Conservation (phyloP, 2,797 vertebrate species). For the Parauchenoglanis ngamensis region DNA sequence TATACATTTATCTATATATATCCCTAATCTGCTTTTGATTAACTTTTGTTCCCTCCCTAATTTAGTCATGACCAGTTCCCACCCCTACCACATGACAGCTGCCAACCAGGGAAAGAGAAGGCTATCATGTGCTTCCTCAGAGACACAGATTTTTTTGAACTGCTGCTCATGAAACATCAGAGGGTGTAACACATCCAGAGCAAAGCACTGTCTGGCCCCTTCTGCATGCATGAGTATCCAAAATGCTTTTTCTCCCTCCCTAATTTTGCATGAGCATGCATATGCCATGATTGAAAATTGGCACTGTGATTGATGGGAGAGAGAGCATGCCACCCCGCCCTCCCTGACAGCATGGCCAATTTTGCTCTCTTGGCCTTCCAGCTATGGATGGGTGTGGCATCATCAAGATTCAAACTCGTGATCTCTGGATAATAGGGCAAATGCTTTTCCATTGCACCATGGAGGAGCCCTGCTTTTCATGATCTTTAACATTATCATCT, state of each 20-base stretch:
- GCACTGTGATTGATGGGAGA: background rate
- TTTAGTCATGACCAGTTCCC: background rate
- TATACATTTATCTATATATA: too few relatives aligned
- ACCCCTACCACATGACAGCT: background rate
- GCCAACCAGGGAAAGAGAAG: background rate
- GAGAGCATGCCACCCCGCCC: background rate
- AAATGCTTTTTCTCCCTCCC: too few relatives aligned
- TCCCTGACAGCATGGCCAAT: background rate
- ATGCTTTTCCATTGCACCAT: too few relatives aligned
- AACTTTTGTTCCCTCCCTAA: background rate
- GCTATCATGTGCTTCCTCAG: background rate
- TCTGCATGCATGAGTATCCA: background rate
- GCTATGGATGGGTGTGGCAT: background rate
- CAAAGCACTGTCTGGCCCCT: background rate
- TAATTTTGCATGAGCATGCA: background rate
- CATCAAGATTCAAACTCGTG: background rate
- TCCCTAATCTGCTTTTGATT: background rate
- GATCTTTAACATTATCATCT: too few relatives aligned
- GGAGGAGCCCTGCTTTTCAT: too few relatives aligned
- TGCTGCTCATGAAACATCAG: background rate
- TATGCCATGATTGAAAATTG: background rate
- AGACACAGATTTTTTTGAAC: background rate
- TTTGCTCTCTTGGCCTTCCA: background rate
- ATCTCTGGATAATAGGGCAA: too few relatives aligned
- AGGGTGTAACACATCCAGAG: background rate